Base-by-base conservation (phyloP, 2,888 invertebrate genomes). In the Oegoconia quadripuncta region DNA sequence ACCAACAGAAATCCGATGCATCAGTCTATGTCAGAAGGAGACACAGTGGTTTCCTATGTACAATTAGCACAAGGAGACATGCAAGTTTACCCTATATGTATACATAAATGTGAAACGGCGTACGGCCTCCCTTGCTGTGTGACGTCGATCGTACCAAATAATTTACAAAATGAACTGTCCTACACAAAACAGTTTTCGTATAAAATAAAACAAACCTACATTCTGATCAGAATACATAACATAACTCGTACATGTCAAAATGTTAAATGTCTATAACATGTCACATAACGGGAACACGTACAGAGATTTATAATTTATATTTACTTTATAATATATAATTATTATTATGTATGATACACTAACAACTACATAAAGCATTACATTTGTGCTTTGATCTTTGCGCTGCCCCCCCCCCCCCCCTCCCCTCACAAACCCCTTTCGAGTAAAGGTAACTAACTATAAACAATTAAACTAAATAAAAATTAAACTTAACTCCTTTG, bases 301-400 rank as follows among this genome's bases (percentile, higher is more conserved):
- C 67, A 73, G 60, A 71, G 57, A 71, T 64, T 68, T 68, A 64
- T 63, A 56, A 66, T 67, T 58, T 44, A 52, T 46, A 50, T 48
- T 44, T 50, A 55, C n/a, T 55, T 54, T 49, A 43, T 48, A 41
- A 39, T 55, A n/a, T 57, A 55, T 56, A 12, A 12, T 26, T 22
- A 22, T 54, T 53, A 52, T 51, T 52, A 59, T 59, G 50, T 56
- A 72, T 66, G 52, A 66, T 75, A 75, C 67, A 73, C 74, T 79
- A 82, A 75, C 63, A 55, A 64, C 76, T 82, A 83, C 74, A 75
- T 80, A 78, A 83, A 83, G 83, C 83, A 77, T 78, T 73, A 73
- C 64, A 63, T 68, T 78, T 74, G 77, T 79, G 81, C 74, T 58
- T 62, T 55, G 61, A 59, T 52, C 59, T 51, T 50, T 48, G 63